A percentile compares a stretch with the other conserved stretches of the same genome.
Evolutionary conservation across 2,113 vertebrate genomes (phyloP).

Genomic region (Plotosus lineatus): DNA sequence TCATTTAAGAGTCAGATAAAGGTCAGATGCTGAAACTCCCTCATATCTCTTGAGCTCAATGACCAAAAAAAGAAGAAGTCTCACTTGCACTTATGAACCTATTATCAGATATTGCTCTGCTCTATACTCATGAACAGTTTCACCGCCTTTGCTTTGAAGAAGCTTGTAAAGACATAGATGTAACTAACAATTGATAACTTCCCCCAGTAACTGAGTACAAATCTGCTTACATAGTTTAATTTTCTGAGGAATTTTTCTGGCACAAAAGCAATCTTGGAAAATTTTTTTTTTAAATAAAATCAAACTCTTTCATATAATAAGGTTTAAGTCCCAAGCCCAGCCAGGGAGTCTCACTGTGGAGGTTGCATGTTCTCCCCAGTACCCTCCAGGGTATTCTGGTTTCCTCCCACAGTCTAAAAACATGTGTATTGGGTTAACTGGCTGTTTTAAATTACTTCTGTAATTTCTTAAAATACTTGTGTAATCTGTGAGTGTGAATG

Average conservation of each 20-base stretch:
- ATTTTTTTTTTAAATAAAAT: too few species aligned
- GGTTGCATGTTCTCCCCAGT: too few species aligned
- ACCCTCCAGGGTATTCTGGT: too few species aligned
- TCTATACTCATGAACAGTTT: background rate
- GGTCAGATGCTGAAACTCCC: background rate
- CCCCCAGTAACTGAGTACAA: background rate
- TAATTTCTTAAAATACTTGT: too few species aligned
- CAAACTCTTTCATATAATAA: too few species aligned
- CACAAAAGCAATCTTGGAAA: too few species aligned
- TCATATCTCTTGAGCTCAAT: background rate
- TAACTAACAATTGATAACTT: background rate
- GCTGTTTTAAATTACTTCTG: too few species aligned
- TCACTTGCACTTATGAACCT: background rate
- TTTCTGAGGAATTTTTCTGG: background rate
- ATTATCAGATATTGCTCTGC: slow-evolving; percentile 8
- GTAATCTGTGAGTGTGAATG: too few species aligned
- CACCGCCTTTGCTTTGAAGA: slow-evolving; percentile 9
- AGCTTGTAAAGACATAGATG: background rate
- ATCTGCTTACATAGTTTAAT: background rate
- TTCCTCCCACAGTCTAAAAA: too few species aligned
- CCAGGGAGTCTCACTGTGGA: too few species aligned
- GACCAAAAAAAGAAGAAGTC: background rate
- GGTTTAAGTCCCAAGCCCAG: too few species aligned
- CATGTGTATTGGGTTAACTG: too few species aligned
- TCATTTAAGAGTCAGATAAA: background rate